Evolutionary conservation across 2,888 invertebrate genomes (phyloP).

Genomic region (Odontocolon sp.): DNA sequence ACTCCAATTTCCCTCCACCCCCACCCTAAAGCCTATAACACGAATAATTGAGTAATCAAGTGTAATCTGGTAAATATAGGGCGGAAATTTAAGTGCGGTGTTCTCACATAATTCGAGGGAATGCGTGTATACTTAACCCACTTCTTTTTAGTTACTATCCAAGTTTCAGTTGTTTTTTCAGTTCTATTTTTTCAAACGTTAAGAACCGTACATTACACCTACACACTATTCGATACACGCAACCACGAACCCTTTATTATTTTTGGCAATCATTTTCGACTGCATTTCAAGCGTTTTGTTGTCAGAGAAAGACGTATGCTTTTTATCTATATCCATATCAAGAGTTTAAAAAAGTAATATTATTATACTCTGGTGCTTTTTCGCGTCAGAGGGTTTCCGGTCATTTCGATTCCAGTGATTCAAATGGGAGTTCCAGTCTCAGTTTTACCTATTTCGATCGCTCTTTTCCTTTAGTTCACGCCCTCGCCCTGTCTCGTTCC

Average conservation of each 20-base stretch:
- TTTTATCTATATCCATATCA: too few species aligned
- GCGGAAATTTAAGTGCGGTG: slow-evolving; percentile 14
- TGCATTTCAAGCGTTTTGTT: too few species aligned
- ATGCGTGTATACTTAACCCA: slow-evolving; percentile 31
- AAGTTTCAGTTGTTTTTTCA: too few species aligned
- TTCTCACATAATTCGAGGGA: slow-evolving; percentile 19
- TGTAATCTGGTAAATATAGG: slow-evolving; percentile 45
- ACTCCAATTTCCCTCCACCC: not conserved
- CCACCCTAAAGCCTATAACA: slow-evolving; percentile 7
- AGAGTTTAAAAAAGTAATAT: too few species aligned
- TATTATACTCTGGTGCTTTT: too few species aligned
- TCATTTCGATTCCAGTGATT: slow-evolving; percentile 15
- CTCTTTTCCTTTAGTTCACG: too few species aligned
- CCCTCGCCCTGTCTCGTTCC: not conserved
- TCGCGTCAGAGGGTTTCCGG: not conserved
- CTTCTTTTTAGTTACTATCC: not conserved
- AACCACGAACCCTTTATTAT: too few species aligned
- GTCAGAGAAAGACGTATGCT: too few species aligned
- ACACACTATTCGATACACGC: too few species aligned
- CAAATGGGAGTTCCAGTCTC: slow-evolving; percentile 21
- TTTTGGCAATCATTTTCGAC: too few species aligned
- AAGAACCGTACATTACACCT: too few species aligned
- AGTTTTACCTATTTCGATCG: slow-evolving; percentile 2
- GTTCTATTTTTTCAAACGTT: too few species aligned
- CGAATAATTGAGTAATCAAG: slow-evolving; percentile 46